A percentile compares a stretch with the other conserved stretches of the same genome.
These are phyloP conservation scores for Poecilia latipinna DNA, from an alignment of 2,113 vertebrate species.

Conservation along the genomic window DNA sequence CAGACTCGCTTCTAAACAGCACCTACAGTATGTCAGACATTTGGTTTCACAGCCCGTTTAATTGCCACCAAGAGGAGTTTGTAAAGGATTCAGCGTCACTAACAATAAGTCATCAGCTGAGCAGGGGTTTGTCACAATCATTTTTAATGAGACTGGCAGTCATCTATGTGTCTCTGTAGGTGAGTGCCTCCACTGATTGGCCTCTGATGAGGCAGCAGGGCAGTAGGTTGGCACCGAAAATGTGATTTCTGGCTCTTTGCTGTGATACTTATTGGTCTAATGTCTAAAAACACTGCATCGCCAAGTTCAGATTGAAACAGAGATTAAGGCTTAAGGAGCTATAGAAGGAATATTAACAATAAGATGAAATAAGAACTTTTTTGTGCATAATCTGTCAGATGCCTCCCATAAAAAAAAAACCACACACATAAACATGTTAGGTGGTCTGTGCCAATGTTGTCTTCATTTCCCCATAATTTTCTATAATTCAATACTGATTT, in stretches of 20 bases:
- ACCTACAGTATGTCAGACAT: constrained; percentile 32
- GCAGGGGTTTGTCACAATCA: constrained; percentile 57
- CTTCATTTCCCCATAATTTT: constrained; percentile 42
- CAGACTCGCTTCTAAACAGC: constrained; percentile 34
- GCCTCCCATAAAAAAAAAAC: too few species aligned
- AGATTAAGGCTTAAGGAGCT: constrained; percentile 3
- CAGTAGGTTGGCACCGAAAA: constrained; percentile 51
- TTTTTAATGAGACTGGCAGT: constrained; percentile 62
- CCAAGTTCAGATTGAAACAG: constrained; percentile 43
- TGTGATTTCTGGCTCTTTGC: constrained; percentile 54
- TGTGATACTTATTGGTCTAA: constrained; percentile 62
- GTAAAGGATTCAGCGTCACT: constrained; percentile 43
- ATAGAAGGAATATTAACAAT: constrained; percentile 42
- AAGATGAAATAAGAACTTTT: not conserved
- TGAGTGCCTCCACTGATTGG: constrained; percentile 59
- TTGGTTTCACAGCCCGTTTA: constrained; percentile 61
- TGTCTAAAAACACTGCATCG: constrained; percentile 3
- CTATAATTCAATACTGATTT: constrained; percentile 40
- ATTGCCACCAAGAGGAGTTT: constrained; percentile 56
- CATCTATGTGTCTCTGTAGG: constrained; percentile 45
- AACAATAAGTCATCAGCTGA: constrained; percentile 58
- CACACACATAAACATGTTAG: constrained; percentile 16
- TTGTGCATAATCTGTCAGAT: too few species aligned
- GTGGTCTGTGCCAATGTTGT: constrained; percentile 31
- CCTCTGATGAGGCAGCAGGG: constrained; percentile 61